A percentile compares a stretch with the other conserved stretches of the same genome.
phyloP scores from a whole-genome alignment of 2,888 invertebrate species.

The Clitarchus hookeri region DNA sequence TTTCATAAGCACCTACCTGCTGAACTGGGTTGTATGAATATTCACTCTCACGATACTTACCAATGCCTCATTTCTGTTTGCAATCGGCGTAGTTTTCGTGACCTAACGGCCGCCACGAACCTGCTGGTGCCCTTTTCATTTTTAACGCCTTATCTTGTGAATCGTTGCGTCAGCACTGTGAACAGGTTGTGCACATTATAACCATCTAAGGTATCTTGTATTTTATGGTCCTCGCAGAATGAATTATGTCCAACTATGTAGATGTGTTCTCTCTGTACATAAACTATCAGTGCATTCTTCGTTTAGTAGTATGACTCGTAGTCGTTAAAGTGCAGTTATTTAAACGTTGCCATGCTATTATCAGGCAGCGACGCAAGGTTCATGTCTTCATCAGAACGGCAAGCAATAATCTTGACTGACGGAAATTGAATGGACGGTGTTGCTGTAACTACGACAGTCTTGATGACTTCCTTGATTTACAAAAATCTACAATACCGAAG shows the following conservation, averaged over 20 bases:
- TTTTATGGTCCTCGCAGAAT: background rate
- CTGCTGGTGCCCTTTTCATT: background rate
- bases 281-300: too few relatives aligned
- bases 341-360: too few relatives aligned
- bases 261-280: background rate
- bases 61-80: background rate
- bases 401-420: too few relatives aligned
- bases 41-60: background rate
- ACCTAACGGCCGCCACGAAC: background rate
- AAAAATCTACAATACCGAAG: too few relatives aligned
- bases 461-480: too few relatives aligned
- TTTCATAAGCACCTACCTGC: too few relatives aligned
- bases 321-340: too few relatives aligned
- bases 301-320: too few relatives aligned
- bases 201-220: background rate
- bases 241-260: background rate
- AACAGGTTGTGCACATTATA: background rate
- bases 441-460: too few relatives aligned
- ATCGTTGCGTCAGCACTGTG: background rate
- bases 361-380: too few relatives aligned
- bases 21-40: background rate
- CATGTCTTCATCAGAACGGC: too few relatives aligned
- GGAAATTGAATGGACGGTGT: too few relatives aligned
- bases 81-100: background rate
- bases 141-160: background rate